Evolutionary conservation across 1,140 invertebrate species (phyloP), one percentile per base, ranked within the genome.

Genomic region (Zaprionus africanus): DNA sequence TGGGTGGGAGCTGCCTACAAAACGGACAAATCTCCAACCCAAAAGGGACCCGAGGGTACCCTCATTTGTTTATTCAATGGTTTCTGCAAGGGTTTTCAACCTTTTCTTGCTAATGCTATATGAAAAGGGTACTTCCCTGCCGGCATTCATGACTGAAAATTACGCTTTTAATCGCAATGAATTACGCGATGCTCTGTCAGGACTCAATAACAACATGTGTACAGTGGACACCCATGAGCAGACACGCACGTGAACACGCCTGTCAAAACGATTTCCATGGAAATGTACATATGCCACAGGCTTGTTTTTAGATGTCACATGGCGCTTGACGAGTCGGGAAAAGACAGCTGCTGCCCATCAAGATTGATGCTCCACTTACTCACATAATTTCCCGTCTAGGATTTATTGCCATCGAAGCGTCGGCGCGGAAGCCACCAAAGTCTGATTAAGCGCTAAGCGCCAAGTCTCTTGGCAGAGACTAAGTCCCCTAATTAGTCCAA

Each of bases 341-440:
- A 17, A 46, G 53, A 43, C 36, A 31, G 38, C 22, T 22, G 22
- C 15, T 58, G 34, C 62, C 34, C 57, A 17, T 15, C 60, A 80
- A 84, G 82, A 85, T 85, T 82, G 82, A 85, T 85, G 82, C 53
- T 57, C 34, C n/a, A 56, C 63, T 67, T 69, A 61, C 51, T 76
- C 82, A 72, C 76, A 86, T 73, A 76, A 85, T 79, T 74, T 69
- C 66, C 57, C 57, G 53, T 51, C 38, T 38, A 46, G 67, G 71
- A 86, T 85, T 85, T 85, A 85, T 85, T 79, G 79, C 78, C 59
- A 54, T 70, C 81, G 74, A 81, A 81, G 36, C 36, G 36, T 38
- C 65, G 49, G 22, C 43, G 28, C 28, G 1, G n/a, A 5, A 4
- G n/a, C 9, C n/a, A 38, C 38, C 22, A 51, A 56, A 62, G 38